phyloP scores from a whole-genome alignment of 2,113 vertebrate species.

The Austrofundulus limnaeus region DNA sequence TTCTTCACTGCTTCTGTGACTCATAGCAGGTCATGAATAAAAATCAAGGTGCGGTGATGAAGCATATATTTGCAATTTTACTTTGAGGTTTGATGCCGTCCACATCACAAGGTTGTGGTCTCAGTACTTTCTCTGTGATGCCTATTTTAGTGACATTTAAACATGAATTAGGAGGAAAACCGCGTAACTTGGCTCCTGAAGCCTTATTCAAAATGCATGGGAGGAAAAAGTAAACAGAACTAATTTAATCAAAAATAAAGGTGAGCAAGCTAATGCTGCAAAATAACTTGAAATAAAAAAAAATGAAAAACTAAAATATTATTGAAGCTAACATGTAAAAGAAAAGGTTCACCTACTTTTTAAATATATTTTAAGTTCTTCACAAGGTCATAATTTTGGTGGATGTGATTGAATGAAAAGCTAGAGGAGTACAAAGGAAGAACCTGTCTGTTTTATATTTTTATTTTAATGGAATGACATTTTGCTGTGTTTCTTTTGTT shows the following conservation, averaged over 20 bases:
- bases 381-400: too few relatives aligned
- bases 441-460: too few relatives aligned
- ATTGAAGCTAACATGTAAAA: neutral
- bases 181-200: slow-evolving; percentile 24
- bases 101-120: slow-evolving; percentile 66
- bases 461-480: too few relatives aligned
- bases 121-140: slow-evolving; percentile 50
- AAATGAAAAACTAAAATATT: neutral
- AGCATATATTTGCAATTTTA: slow-evolving; percentile 60
- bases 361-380: too few relatives aligned
- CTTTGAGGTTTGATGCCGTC: slow-evolving; percentile 59
- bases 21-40: slow-evolving; percentile 22
- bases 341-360: too few relatives aligned
- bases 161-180: slow-evolving; percentile 47
- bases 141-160: slow-evolving; percentile 69
- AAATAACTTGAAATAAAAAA: slow-evolving; percentile 25
- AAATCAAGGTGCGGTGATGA: slow-evolving; percentile 57
- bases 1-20: slow-evolving; percentile 25
- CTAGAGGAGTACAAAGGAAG: too few relatives aligned
- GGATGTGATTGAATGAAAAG: too few relatives aligned
- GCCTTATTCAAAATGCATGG: slow-evolving; percentile 27
- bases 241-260: slow-evolving; percentile 48
- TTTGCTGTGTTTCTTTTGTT: too few relatives aligned
- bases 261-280: slow-evolving; percentile 10
- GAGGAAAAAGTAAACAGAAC: slow-evolving; percentile 64